Conservation (phyloP, 2,797 vertebrate species). For the Luscinia luscinia region DNA sequence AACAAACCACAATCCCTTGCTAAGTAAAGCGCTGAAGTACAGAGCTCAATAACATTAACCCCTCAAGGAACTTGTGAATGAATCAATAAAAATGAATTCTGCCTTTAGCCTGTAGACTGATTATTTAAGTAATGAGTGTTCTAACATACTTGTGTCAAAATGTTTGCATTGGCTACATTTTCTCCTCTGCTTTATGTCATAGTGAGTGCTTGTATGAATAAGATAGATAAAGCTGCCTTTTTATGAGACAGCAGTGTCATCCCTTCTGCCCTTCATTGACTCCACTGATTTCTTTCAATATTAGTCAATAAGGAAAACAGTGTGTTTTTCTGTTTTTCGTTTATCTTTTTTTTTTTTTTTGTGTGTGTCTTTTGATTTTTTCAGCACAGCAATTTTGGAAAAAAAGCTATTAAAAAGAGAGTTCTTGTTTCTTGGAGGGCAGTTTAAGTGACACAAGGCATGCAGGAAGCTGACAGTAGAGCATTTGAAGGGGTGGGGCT, state of each 20-base stretch:
- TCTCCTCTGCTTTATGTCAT: not conserved
- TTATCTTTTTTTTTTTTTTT: too few relatives aligned
- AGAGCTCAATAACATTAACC: not conserved
- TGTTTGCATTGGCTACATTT: not conserved
- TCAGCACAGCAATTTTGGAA: not conserved
- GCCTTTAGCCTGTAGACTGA: not conserved
- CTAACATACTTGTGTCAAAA: not conserved
- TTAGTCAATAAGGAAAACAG: not conserved
- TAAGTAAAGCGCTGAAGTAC: not conserved
- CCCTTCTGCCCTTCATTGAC: conserved; percentile 15
- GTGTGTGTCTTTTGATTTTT: not conserved
- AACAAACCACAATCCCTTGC: not conserved
- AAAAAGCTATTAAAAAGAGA: not conserved
- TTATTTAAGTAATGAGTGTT: not conserved
- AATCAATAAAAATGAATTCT: not conserved
- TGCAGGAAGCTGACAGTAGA: not conserved
- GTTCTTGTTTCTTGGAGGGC: not conserved
- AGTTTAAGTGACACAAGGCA: not conserved
- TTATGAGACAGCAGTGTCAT: not conserved
- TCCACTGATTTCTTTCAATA: conserved; percentile 18
- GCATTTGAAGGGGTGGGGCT: not conserved
- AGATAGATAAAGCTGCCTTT: not conserved
- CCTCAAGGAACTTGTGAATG: not conserved
- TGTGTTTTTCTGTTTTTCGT: too few relatives aligned
- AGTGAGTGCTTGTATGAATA: not conserved